Evolutionary conservation across 1,140 invertebrate genomes (phyloP).

Genomic region (Hydropsyche tenuis): DNA sequence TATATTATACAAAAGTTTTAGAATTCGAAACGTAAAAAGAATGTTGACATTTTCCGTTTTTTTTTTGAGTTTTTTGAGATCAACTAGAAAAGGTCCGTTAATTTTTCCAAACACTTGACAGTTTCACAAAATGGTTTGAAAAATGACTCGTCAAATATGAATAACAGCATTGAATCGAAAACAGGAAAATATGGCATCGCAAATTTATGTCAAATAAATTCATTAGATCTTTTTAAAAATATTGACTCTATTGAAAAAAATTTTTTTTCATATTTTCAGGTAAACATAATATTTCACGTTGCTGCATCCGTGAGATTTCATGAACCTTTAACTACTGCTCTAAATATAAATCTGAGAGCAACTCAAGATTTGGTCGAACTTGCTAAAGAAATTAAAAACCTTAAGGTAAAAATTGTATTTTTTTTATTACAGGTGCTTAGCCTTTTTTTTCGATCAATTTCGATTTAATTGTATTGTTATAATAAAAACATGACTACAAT

Average conservation of each 20-base stretch:
- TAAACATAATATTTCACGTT: conserved; percentile 69
- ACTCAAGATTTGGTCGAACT: conserved; percentile 64
- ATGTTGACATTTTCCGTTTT: too few relatives aligned
- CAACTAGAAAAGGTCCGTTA: not conserved
- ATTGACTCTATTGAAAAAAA: too few relatives aligned
- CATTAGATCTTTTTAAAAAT: too few relatives aligned
- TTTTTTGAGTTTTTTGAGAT: not conserved
- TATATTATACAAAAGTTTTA: too few relatives aligned
- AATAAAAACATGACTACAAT: too few relatives aligned
- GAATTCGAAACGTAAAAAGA: too few relatives aligned
- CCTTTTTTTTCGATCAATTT: too few relatives aligned
- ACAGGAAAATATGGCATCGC: too few relatives aligned
- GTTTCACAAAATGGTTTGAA: not conserved
- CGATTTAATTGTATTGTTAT: too few relatives aligned
- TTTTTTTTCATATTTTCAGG: conserved; percentile 52
- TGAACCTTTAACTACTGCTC: conserved; percentile 67
- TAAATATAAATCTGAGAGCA: conserved; percentile 71
- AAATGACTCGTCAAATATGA: not conserved
- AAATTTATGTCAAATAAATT: too few relatives aligned
- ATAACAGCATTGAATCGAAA: not conserved
- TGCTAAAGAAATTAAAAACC: conserved; percentile 12
- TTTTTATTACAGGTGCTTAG: too few relatives aligned
- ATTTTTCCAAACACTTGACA: not conserved
- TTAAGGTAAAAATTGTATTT: not conserved
- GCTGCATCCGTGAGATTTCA: conserved; percentile 74